Base-by-base conservation (phyloP, 92 coral and sea anemone genomes). In the Anthopleura xanthogrammica region DNA sequence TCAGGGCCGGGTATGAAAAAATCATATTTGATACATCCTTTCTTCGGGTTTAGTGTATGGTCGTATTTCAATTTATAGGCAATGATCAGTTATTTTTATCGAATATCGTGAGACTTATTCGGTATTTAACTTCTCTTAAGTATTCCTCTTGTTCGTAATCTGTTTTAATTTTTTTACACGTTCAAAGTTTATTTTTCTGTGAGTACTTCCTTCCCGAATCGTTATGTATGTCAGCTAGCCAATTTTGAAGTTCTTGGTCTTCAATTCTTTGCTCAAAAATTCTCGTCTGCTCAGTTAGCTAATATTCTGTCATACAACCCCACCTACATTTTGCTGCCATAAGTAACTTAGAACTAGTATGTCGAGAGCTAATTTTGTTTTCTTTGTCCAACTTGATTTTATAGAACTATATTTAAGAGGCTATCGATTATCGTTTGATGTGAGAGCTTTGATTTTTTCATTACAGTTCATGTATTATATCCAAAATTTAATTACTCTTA, bases 91-190 rank as follows among this genome's bases (percentile, higher is more conserved):
- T 50, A 50, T 50, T 50, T 11, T 1, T 50, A 50, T 29, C 36
- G 36, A 29, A 50, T 50, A 0, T 50, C 36, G 36, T 29, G 36
- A 50, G 11, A 11, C 54, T 50, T 50, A 50, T 50, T 50, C 54
- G 54, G 72, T 65, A 2, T 65, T 65, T 65, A 65, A 65, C 72
- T 65, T 39, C 74, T 68, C 41, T 66, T 66, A 66, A 66, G 29
- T 66, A 66, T 66, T 54, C 57, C 57, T 12, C 58, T 50, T 5
- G 16, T 2, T 68, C 5, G 14, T 68, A 17, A n/a, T 68, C 29
- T 22, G 10, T 22, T 22, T 7, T 22, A 68, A 22, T 17, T 39
- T 5, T 68, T n/a, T 13, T 68, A 68, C 2, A 68, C 16, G 41
- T 68, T 19, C 74, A 2, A 4, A 68, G 36, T 14, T 68, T 68